Percentiles rank a stretch among this genome's conserved stretches.
phyloP scores from a whole-genome alignment of 2,113 vertebrate genomes.

The Xiphophorus hellerii region DNA sequence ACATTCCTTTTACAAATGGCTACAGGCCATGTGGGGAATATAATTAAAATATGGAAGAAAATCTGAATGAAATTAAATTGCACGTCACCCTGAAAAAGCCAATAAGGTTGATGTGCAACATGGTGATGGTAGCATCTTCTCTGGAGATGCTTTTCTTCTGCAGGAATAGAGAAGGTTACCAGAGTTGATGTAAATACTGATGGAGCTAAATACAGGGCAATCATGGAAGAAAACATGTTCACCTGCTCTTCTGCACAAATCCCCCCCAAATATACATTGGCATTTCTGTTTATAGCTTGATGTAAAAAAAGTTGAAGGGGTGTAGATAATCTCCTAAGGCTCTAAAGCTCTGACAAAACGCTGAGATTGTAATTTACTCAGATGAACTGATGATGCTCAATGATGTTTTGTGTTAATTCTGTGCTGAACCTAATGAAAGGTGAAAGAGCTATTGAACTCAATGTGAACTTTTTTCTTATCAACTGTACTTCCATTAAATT shows the following conservation, averaged over 20 bases:
- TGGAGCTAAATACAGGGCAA: not conserved
- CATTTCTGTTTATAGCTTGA: not conserved
- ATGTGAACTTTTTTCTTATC: not conserved
- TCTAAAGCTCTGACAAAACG: not conserved
- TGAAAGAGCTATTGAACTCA: not conserved
- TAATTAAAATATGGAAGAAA: too few species aligned
- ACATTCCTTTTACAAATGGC: too few species aligned
- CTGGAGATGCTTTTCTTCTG: too few species aligned
- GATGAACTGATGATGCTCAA: not conserved
- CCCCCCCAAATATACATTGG: not conserved
- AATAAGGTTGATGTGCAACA: too few species aligned
- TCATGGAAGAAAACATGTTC: not conserved
- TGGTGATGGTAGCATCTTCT: too few species aligned
- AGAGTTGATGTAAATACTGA: not conserved
- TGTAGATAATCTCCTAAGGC: too few species aligned
- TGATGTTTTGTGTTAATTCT: not conserved
- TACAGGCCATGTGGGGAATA: too few species aligned
- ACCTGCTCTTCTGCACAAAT: not conserved
- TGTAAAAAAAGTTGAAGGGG: too few species aligned
- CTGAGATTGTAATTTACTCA: not conserved
- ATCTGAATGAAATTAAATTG: too few species aligned
- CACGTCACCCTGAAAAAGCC: too few species aligned
- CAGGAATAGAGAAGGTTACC: not conserved
- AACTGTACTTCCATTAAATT: not conserved
- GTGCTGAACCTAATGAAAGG: not conserved